phyloP scores from a whole-genome alignment of 2,797 vertebrate genomes.

The Catharus ustulatus region DNA sequence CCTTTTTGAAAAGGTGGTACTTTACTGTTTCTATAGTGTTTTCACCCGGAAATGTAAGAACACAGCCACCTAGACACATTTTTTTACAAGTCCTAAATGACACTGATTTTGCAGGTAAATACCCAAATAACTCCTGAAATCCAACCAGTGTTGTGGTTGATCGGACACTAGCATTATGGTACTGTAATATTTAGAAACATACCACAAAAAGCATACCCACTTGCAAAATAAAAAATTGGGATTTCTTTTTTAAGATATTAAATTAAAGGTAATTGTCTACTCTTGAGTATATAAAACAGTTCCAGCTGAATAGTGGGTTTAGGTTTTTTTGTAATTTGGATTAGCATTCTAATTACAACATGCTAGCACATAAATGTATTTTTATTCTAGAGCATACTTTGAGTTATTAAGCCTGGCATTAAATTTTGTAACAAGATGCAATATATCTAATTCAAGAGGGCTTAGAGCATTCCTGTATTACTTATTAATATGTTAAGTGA shows the following conservation, averaged over 20 bases:
- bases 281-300: neutral
- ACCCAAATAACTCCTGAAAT: neutral
- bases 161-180: too few species aligned
- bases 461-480: constrained; percentile 56
- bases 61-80: neutral
- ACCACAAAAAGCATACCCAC: neutral
- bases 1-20: neutral
- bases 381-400: constrained; percentile 40
- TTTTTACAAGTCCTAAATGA: neutral
- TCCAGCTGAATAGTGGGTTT: neutral
- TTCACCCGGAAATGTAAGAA: neutral
- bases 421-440: constrained; percentile 61
- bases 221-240: neutral
- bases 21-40: neutral
- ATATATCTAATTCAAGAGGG: constrained; percentile 62
- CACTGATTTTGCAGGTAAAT: neutral
- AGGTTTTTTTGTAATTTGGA: neutral
- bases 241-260: neutral
- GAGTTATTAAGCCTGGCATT: constrained; percentile 65
- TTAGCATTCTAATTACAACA: neutral
- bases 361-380: neutral
- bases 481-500: constrained; percentile 68
- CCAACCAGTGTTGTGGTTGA: neutral
- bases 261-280: neutral
- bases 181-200: neutral